Evolutionary conservation across 2,888 invertebrate genomes (phyloP), one percentile per base, ranked within the genome.

Genomic region (Campoletis raptor): DNA sequence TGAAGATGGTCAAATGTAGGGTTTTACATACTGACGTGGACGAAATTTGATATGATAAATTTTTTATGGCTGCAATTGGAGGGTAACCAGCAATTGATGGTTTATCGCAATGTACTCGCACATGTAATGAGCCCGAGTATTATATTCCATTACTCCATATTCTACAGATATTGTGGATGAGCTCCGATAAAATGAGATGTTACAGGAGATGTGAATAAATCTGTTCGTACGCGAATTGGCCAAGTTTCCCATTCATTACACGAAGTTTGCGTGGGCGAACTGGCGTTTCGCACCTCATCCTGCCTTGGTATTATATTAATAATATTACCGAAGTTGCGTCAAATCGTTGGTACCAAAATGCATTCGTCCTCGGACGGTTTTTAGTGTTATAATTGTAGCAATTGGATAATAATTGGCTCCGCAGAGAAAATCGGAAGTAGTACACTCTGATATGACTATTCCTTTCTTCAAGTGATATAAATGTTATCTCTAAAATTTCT

Each of bases 281-380:
- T 74, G 69, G 54, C 12, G 73, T 45, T 70, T 74, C 74, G 82
- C 36, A 72, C 82, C 69, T 67, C 78, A 61, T 70, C 78, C 61
- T 70, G 77, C 76, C 69, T 48, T 10, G 45, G 37, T 37, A 72
- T 66, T 77, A 72, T 80, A 72, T 83, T 86, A 85, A 80, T 85
- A 85, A 83, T 79, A 76, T 74, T 79, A 74, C 52, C 57, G 24
- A 77, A 77, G 79, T 86, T 83, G 83, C 83, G 80, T 66, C 77
- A 81, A 86, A 83, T 66, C 36, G n/a, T 70, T 70, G 6, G 36
- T 36, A 83, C 76, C 72, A 45, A 85, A 76, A 66, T 83, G 76
- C 77, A 86, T 76, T 36, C 67, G 77, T 83, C 80, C 83, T 72
- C 86, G 86, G 57, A 57, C 86, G 86, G 57, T 80, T 69, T 61